phyloP scores from a whole-genome alignment of 2,113 vertebrate genomes.

The Nanorana parkeri region DNA sequence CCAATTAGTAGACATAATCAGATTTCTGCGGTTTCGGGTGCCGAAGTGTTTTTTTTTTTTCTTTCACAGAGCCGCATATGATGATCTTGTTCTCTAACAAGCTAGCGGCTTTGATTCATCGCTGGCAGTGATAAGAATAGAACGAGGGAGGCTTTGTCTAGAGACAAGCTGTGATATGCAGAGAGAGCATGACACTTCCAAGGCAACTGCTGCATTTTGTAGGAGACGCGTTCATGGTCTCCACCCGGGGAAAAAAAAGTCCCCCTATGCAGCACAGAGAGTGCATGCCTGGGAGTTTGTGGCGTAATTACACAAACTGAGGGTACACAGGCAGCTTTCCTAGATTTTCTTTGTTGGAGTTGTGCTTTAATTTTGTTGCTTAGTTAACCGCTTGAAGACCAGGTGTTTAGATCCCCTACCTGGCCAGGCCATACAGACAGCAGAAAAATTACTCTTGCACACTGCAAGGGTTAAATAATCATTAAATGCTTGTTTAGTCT shows the following conservation, averaged over 20 bases:
- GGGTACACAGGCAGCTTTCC: too few relatives aligned
- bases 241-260: neutral
- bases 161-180: constrained; percentile 19
- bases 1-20: neutral
- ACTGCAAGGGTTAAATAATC: too few relatives aligned
- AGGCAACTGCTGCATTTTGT: constrained; percentile 12
- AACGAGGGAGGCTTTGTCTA: constrained; percentile 47
- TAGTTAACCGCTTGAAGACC: too few relatives aligned
- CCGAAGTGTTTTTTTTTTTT: too few relatives aligned
- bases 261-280: neutral
- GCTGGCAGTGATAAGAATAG: constrained; percentile 54
- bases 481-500: too few relatives aligned
- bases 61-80: neutral
- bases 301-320: too few relatives aligned
- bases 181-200: constrained; percentile 37
- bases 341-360: too few relatives aligned
- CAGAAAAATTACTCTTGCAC: too few relatives aligned
- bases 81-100: constrained; percentile 7
- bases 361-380: too few relatives aligned
- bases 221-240: neutral
- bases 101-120: constrained; percentile 13
- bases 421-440: too few relatives aligned
- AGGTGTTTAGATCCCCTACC: too few relatives aligned
- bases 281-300: neutral
- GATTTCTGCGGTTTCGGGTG: neutral